Base-by-base conservation (phyloP, 2,113 vertebrate genomes). In the Arothron firmamentum region DNA sequence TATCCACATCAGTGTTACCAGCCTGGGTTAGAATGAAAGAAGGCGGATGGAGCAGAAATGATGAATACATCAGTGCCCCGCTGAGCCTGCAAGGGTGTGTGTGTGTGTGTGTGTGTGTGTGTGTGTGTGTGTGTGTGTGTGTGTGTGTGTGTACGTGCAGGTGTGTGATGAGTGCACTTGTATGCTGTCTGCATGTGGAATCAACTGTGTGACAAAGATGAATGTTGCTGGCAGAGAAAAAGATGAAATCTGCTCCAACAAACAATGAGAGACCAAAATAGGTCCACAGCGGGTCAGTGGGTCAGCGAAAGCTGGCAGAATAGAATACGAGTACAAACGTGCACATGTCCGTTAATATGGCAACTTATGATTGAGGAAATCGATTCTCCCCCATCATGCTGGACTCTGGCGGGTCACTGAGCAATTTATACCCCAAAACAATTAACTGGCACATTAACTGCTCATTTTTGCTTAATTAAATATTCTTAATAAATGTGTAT, bases 91-190 rank as follows among this genome's bases (percentile, higher is more conserved):
- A 1, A 38, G 34, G 31, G 31, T 34, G 31, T 34, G 31, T 34
- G 31, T 10, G 65, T 34, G 65, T 45, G 25, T 42, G 31, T 34
- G 25, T 25, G 25, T 25, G 55, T 25, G 65, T 34, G 25, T 25
- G 55, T 28, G 65, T 34, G 21, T 23, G 21, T 23, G 55, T 46
- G 68, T 64, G 59, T 75, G 67, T 55, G 31, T 62, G 54, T 60
- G 66, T 69, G 74, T 63, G 64, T 34, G 66, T 45, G 25, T 43
- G 34, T 11, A 28, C 6, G 25, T 28, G 56, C 50, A 71, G 65
- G 59, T 75, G 68, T 55, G 31, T 62, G 54, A 63, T 61, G 55
- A 58, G 57, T 19, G 20, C 51, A 75, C 75, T 72, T 80, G 59
- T 66, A 62, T 63, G 72, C 71, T 50, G 74, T 63, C 63, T 11